Evolutionary conservation across 2,888 invertebrate species (phyloP).

Genomic region (Furcula furcula): DNA sequence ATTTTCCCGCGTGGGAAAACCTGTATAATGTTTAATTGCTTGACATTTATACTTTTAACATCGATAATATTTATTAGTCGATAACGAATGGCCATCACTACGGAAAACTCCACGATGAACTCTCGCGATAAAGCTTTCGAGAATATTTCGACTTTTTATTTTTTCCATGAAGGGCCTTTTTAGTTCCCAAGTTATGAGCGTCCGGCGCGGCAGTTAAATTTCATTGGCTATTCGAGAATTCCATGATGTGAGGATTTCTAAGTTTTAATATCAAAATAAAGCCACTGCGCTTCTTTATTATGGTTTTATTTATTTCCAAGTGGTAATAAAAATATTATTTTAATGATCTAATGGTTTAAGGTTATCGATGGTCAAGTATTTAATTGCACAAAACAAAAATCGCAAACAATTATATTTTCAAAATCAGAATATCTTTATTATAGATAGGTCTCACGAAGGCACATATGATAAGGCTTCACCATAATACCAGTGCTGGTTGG

Average conservation of each 20-base stretch:
- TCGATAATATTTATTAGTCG: background rate
- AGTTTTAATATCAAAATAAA: slow-evolving; percentile 43
- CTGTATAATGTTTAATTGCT: too few species aligned
- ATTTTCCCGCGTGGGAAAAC: too few species aligned
- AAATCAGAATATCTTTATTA: too few species aligned
- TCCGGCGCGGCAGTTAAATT: slow-evolving; percentile 51
- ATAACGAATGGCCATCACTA: slow-evolving; percentile 6
- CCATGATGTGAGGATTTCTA: slow-evolving; percentile 38
- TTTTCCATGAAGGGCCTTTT: slow-evolving; percentile 35
- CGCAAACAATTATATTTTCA: too few species aligned
- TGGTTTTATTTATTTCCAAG: slow-evolving; percentile 19
- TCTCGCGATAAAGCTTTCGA: slow-evolving; percentile 38
- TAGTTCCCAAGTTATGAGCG: slow-evolving; percentile 52
- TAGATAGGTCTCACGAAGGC: too few species aligned
- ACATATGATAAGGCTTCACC: too few species aligned
- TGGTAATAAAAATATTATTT: slow-evolving; percentile 18
- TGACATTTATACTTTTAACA: too few species aligned
- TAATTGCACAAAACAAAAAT: too few species aligned
- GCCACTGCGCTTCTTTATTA: slow-evolving; percentile 40
- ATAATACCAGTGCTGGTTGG: too few species aligned
- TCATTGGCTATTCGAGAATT: slow-evolving; percentile 48
- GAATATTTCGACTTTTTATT: slow-evolving; percentile 36
- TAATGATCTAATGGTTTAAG: too few species aligned
- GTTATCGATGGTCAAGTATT: too few species aligned
- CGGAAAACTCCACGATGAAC: slow-evolving; percentile 55